Base-by-base conservation (phyloP, 2,113 vertebrate genomes). In the Tangachromis dhanisi region DNA sequence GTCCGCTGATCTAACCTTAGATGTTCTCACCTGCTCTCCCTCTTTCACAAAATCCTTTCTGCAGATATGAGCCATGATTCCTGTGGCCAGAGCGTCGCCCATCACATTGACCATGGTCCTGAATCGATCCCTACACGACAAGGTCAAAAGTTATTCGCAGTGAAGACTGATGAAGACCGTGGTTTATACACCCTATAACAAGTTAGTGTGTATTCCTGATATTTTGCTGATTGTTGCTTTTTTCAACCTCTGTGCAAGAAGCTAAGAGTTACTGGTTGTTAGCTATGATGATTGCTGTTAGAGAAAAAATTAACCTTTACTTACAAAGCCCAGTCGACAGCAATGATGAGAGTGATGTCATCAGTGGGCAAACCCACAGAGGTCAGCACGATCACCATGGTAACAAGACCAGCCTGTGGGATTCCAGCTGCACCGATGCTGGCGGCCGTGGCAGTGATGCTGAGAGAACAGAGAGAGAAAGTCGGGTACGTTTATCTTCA, bases 21-120 rank as follows among this genome's bases (percentile, higher is more conserved):
- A 21, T 45, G 21, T 11, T 57, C 92, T 94, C 92, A 99, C 98
- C 98, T 99, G 97, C 0, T 98, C 95, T 5, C 96, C 97, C 3
- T 98, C 97, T 95, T 97, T 98, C 81, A 97, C 94, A 57, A 99
- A 99, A 89, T 99, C 98, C 95, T 99, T 99, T 87, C 98, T 96
- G 96, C 98, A 99, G 94, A 99, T 95, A 81, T 99, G 99, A 82
- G 98, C 98, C 98, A 99, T 99, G 92, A 99, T 99, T 29, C 98
- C 99, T 0, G 98, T 98, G 4, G 98, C 98, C 91, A 99, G 94
- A 0, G 98, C 98, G 0, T 99, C 99, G 0, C 98, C 99, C 96
- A 99, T 97, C 81, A 99, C 99, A 0, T 99, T 99, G 88, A 99
- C 98, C 99, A 99, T 99, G 51, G 99, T 99, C 92, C 99, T 97